Base-by-base conservation (phyloP, 1,140 invertebrate genomes). In the Caenorhabditis remanei region DNA sequence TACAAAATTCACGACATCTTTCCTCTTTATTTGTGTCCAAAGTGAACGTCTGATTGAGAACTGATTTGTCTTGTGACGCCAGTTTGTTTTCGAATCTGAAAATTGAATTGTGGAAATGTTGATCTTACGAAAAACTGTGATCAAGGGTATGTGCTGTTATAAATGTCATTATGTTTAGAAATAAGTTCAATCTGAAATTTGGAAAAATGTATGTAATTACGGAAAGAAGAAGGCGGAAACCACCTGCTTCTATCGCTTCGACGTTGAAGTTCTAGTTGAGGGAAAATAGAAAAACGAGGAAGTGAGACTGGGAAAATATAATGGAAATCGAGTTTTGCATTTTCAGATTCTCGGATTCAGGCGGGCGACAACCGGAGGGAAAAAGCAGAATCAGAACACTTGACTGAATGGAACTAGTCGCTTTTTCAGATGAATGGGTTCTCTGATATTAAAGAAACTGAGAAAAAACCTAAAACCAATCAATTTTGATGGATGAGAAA, bases 31-130 rank as follows among this genome's bases (percentile, higher is more conserved):
- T 85, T 4, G 87, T 85, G 43, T 84, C 87, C 41, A 88, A 32
- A 24, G 87, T 88, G 71, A 87, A 88, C 21, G 87, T 88, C 40
- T 79, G 65, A 61, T 88, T 88, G 53, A 88, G 63, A n/a, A 85
- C n/a, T 13, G 83, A 85, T 24, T 88, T 85, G 48, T 88, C 84
- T 32, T 88, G 87, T 14, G 87, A 63, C 19, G 87, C 83, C 83
- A 88, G 83, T 55, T 85, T 84, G 56, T 88, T 88, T 43, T 58
- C 50, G 50, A 88, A 85, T 71, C 87, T 88, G 75, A n/a, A 87
- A 87, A 65, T 21, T 53, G 16, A 53, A 0, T 53, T 53, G 32
- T 32, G 32, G 41, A 46, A 19, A 41, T 63, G 11, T 65, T 85
- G 32, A 63, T 48, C 71, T 79, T 79, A 48, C 71, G 19, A 79